Base-by-base conservation (phyloP, 1,140 invertebrate species). In the Ruditapes philippinarum region DNA sequence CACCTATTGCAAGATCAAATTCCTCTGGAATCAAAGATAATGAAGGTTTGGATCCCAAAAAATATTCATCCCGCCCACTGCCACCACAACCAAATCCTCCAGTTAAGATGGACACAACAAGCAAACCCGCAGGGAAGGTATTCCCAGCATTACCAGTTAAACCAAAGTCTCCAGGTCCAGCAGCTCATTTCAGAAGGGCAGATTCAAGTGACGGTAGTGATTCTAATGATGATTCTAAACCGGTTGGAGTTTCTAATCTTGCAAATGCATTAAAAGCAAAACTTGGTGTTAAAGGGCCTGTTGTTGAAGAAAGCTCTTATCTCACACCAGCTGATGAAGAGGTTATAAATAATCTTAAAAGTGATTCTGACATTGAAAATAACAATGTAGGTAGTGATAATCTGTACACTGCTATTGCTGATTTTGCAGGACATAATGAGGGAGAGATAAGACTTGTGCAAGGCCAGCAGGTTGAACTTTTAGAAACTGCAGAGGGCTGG, bases 401-500 rank as follows among this genome's bases (percentile, higher is more conserved):
- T 33, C 42, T 85, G 9, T 89, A 90, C 62, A 40, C 65, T 60
- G 91, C 87, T 38, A 79, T 91, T 25, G 89, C 82, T 19, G 74
- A 84, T 28, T 91, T 85, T 90, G 65, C 22, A 14, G 91, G 84
- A 14, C 40, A 68, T 2, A 88, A 57, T 70, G 74, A 54, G n/a
- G 91, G 89, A 12, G 91, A 91, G 68, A 33, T 91, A 22, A 40
- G 19, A 19, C 57, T 91, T 25, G 33, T 42, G 2, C 25, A 28
- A 31, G 91, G 91, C n/a, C 83, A 91, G 45, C 28, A 84, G 28
- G 84, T 89, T 11, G 33, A 89, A 74, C 76, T 91, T 4, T 22
- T 92, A 42, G 90, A 93, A 49, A 88, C 73, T 28, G 70, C 76
- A 54, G 74, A 91, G 42, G 85, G 70, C 86, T 93, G 92, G 92